phyloP scores from a whole-genome alignment of 2,888 invertebrate genomes.

The Stenurella melanura region DNA sequence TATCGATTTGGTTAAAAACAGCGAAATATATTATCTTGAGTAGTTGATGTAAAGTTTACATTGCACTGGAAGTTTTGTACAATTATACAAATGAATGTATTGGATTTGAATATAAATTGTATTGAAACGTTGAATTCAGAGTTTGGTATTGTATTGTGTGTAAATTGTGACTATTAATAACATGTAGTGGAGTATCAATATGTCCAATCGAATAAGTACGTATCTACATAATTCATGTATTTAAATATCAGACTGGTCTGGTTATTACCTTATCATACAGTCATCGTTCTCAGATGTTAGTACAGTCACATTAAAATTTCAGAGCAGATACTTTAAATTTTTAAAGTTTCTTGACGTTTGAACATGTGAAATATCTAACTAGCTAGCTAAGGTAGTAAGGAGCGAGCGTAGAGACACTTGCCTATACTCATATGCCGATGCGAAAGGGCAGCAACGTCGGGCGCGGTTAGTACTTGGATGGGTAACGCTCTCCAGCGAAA shows the following conservation, averaged over 20 bases:
- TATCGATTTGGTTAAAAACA: slow-evolving; percentile 30
- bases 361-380: too few relatives aligned
- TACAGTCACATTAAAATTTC: slow-evolving; percentile 42
- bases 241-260: slow-evolving; percentile 72
- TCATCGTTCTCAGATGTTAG: slow-evolving; percentile 63
- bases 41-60: slow-evolving; percentile 48
- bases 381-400: too few relatives aligned
- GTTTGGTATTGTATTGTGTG: slow-evolving; percentile 71
- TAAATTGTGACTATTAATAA: slow-evolving; percentile 74
- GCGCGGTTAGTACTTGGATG: too few relatives aligned
- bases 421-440: too few relatives aligned
- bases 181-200: slow-evolving; percentile 73
- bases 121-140: slow-evolving; percentile 69
- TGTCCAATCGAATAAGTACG: slow-evolving; percentile 73
- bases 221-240: slow-evolving; percentile 74
- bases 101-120: slow-evolving; percentile 72
- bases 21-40: slow-evolving; percentile 38
- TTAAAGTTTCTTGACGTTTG: neutral
- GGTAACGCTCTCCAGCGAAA: too few relatives aligned
- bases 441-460: too few relatives aligned
- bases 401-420: too few relatives aligned
- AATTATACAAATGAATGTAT: slow-evolving; percentile 69
- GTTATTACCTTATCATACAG: slow-evolving; percentile 73
- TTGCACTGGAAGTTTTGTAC: slow-evolving; percentile 56
- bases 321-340: neutral